Evolutionary conservation across 2,797 vertebrate genomes (phyloP), one percentile per base, ranked within the genome.

Genomic region (Onychomys arenicola): DNA sequence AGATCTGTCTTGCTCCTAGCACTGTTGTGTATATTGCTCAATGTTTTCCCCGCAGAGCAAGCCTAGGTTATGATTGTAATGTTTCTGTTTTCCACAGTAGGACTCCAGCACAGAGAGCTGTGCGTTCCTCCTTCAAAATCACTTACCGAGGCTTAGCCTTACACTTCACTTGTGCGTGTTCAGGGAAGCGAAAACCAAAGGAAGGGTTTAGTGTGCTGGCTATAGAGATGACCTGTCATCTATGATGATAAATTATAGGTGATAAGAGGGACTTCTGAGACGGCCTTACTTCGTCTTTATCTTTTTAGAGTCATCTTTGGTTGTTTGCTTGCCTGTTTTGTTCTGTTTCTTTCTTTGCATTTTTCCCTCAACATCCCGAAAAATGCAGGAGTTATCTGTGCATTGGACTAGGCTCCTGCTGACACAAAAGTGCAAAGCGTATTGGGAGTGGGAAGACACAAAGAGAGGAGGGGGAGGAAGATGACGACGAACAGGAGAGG

Each of bases 121-220:
- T 17, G 67, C 25, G 76, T 63, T 23, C 25, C 29, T 46, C 84
- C 63, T 83, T 40, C 43, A 57, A 65, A 84, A 59, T 34, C n/a
- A 46, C 61, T 76, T 49, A 40, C 37, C 57, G 32, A 55, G 32
- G 13, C 34, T 77, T 73, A 77, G 37, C 46, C 43, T 67, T 93
- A 63, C 7, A 34, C 25, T n/a, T 46, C 57, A 46, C 11, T 2
- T 55, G 0, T 40, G 8, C 17, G 37, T 91, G 23, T 89, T 94
- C 25, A 61, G 8, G n/a, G 16, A 57, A 95, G 94, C 88, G 65
- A 76, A 91, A 91, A 94, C 86, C 65, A 81, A 94, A 34, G 57
- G 6, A 87, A 88, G 8, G 57, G 49, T 71, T 37, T 4, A 32
- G 0, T 57, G 57, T 77, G 25, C 37, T 87, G 77, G 59, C 84